Base-by-base conservation (phyloP, 2,113 vertebrate genomes). In the Gorsachius goisagi region DNA sequence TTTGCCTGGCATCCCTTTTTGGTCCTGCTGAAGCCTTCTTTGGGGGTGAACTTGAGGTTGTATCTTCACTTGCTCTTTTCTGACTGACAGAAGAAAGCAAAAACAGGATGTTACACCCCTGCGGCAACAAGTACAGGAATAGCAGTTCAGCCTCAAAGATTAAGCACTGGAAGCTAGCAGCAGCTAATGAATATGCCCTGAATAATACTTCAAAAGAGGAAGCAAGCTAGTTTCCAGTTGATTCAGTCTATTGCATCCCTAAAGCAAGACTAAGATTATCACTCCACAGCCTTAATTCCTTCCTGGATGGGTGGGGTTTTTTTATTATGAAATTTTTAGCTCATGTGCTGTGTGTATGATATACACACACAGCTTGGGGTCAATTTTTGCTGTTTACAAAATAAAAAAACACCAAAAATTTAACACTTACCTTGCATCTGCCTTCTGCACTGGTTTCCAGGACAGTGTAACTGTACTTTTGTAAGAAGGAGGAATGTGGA, bases 401-500 rank as follows among this genome's bases (percentile, higher is more conserved):
- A 41, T 41, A 41, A 41, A 41, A 41, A 9, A 78, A 37, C 30
- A 60, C 17, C 52, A 56, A 35, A 75, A 66, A 27, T 32, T 32
- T 39, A 81, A 35, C 22, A 44, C 41, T 44, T 44, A 99, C 98
- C 98, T 99, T 81, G 97, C 97, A 45, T 99, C 99, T 15, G 98
- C 84, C 89, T 99, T 99, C 97, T 99, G 99, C 71, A 99, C 99
- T 4, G 99, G 99, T 94, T 99, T 99, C 99, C 99, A 99, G 73
- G 99, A 99, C 85, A 99, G 98, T 8, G 99, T 99, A 77, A 99
- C 98, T 68, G 99, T 99, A 97, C 99, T 99, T 98, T 99, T 99
- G 66, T 99, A 99, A 58, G 99, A 99, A 68, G 99, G 99, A 95
- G 99, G 99, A 97, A 99, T 99, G 97, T 99, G 99, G 96, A 99